A percentile compares a stretch with the other conserved stretches of the same genome.
These are phyloP conservation scores for Cistogaster globosa DNA, from an alignment of 2,888 invertebrate species.

Conservation along the genomic window DNA sequence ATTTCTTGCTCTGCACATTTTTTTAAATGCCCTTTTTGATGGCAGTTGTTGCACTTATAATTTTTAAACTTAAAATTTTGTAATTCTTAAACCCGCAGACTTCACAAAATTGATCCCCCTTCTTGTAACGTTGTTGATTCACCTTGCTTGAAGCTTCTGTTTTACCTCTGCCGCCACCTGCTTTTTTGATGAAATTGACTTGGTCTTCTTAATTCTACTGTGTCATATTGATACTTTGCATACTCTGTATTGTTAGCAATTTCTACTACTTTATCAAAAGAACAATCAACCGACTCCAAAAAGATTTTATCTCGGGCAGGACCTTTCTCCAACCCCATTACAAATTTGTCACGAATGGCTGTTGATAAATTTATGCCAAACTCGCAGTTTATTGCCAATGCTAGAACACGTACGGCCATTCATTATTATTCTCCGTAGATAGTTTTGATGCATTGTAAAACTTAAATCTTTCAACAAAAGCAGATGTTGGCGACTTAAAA, in stretches of 20 bases:
- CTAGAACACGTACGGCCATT: background rate
- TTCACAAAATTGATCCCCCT: background rate
- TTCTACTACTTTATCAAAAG: background rate
- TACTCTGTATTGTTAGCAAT: background rate
- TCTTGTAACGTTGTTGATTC: background rate
- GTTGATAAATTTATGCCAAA: background rate
- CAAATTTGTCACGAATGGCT: background rate
- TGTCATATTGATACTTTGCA: background rate
- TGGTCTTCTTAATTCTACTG: background rate
- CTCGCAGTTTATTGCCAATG: background rate
- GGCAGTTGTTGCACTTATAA: background rate
- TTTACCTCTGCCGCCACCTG: too few relatives aligned
- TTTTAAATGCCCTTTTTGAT: background rate
- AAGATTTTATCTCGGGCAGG: constrained; percentile 52
- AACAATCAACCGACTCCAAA: constrained; percentile 54
- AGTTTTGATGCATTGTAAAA: constrained; percentile 50
- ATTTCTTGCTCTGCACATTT: too few relatives aligned
- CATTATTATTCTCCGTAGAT: too few relatives aligned
- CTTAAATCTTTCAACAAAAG: constrained; percentile 68
- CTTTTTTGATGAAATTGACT: background rate
- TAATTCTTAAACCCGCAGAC: too few relatives aligned
- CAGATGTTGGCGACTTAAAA: constrained; percentile 66
- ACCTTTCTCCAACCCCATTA: background rate
- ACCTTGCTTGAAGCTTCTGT: too few relatives aligned
- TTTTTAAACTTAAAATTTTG: background rate